These are phyloP conservation scores for Homarus gammarus DNA, from an alignment of 2,888 invertebrate genomes.

Conservation along the genomic window DNA sequence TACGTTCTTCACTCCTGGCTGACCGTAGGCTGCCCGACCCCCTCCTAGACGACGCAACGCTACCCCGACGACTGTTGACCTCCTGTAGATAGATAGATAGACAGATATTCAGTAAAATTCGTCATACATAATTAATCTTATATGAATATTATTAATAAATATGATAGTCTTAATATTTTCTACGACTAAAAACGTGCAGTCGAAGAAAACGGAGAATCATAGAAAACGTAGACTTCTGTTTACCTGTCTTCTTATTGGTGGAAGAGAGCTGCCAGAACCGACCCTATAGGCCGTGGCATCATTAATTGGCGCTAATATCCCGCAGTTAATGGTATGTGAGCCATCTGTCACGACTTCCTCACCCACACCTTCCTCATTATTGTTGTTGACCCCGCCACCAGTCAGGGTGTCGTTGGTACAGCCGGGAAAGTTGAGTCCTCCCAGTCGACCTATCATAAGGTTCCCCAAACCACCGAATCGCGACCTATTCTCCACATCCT, in stretches of 20 bases:
- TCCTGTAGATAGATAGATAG: conserved; percentile 41
- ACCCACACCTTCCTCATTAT: neutral
- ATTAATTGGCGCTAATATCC: neutral
- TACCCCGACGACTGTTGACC: conserved; percentile 43
- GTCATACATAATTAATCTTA: neutral
- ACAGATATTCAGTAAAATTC: too few species aligned
- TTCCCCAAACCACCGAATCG: conserved; percentile 78
- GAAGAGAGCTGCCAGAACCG: conserved; percentile 68
- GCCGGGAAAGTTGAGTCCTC: conserved; percentile 76
- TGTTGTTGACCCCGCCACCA: conserved; percentile 27
- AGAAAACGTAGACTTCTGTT: neutral
- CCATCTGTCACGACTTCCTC: neutral
- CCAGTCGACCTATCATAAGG: conserved; percentile 78
- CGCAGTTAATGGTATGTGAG: neutral
- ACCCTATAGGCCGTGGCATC: conserved; percentile 46
- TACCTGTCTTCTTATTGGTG: conserved; percentile 67
- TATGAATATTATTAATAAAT: neutral
- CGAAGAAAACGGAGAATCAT: too few species aligned
- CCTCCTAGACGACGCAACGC: conserved; percentile 9
- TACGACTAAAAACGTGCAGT: neutral
- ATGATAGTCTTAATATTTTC: neutral
- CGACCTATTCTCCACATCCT: conserved; percentile 66
- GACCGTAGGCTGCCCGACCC: conserved; percentile 73
- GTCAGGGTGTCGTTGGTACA: conserved; percentile 19
- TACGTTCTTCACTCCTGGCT: conserved; percentile 77